Evolutionary conservation across 2,888 invertebrate genomes (phyloP), one percentile per base, ranked within the genome.

Genomic region (Torymus aiolomorphi): DNA sequence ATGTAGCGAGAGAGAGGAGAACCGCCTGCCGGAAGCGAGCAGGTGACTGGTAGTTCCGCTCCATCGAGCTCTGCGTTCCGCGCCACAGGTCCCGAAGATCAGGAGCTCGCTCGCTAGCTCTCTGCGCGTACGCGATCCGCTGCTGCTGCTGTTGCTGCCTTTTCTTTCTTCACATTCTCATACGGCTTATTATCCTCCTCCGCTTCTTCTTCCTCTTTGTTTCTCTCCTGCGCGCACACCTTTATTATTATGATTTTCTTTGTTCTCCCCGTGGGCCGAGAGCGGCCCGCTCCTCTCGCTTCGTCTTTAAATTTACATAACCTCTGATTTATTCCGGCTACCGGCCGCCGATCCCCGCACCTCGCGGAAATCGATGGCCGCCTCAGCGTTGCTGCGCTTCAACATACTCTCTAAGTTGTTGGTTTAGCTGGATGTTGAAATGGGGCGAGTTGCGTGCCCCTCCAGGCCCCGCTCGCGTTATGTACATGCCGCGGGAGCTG

Each of bases 31-130:
- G 90, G 90, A 90, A 90, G 88, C 88, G 87, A 89, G 87, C 90
- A 90, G 90, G 90, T 90, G 90, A 89, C 89, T 88, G 88, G 89
- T 88, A 88, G 90, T 90, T 90, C 89, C 88, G 88, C 90, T 88
- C 88, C 87, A 90, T 90, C 89, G 89, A 87, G 84, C 52, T 49
- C 86, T 84, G 88, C 89, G 90, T 90, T 90, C 89, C 90, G 89
- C 90, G 88, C 88, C 88, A 88, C 83, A 87, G 86, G 88, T 86
- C 85, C 84, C 87, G 87, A 87, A 89, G 89, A 90, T 89, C 90
- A 87, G 86, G 83, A 84, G 84, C 84, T 82, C 84, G 85, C 84
- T 83, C 83, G 10, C 2, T 13, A 18, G n/a, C 16, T 16, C 56
- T 69, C 57, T 51, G 12, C 4, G 31, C 69, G 31, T 11, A 74